Conservation (phyloP, 2,797 vertebrate species). For the Darevskia nairensis region DNA sequence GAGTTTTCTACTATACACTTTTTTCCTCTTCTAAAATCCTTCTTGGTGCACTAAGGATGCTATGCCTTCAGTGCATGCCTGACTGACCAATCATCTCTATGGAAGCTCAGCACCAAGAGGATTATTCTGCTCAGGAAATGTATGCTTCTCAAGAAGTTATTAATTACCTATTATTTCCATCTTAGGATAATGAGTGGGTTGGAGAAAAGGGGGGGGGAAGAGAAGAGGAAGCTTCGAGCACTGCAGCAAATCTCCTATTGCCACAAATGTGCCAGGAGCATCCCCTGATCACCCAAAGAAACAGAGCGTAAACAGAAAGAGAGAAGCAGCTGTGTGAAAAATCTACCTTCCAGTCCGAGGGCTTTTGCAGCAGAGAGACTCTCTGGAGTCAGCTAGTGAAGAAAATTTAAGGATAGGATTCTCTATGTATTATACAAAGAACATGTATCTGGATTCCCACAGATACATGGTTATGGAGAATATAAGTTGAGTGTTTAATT, state of each 20-base stretch:
- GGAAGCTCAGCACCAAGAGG: background rate
- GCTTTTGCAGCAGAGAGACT: slow-evolving; percentile 1
- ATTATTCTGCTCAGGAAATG: background rate
- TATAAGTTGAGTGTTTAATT: no score
- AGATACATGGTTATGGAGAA: background rate
- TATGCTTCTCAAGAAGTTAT: background rate
- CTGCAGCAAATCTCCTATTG: background rate
- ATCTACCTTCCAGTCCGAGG: background rate
- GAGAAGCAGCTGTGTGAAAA: slow-evolving; percentile 11
- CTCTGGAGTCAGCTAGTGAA: background rate
- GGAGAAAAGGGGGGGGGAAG: slow-evolving; percentile 4
- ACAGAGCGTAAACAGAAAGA: background rate
- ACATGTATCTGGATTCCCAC: background rate
- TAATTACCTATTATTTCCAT: slow-evolving; percentile 4
- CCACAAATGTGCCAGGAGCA: background rate
- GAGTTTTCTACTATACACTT: background rate
- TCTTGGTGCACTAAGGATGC: fast-evolving
- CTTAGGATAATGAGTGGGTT: fast-evolving
- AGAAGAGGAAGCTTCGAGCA: background rate
- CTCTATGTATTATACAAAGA: background rate
- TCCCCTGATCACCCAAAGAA: background rate
- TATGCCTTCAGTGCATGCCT: background rate
- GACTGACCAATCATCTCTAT: background rate
- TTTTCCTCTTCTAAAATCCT: background rate
- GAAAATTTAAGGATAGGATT: background rate